Conservation (phyloP, 2,888 invertebrate species). For the Chrysina gloriosa region DNA sequence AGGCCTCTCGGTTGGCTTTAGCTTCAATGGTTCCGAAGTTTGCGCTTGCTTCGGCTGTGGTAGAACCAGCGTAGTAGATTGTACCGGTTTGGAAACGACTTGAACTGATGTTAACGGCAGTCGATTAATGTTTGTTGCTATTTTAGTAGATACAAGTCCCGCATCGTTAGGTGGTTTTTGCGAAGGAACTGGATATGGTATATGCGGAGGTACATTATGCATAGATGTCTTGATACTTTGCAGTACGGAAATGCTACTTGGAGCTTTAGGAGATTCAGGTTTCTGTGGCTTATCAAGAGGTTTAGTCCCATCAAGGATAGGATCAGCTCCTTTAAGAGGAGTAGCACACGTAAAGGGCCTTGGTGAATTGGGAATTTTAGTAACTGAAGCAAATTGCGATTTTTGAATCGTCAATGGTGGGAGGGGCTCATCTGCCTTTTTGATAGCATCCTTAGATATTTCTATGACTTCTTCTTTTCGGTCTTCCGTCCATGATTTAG, state of each 20-base stretch:
- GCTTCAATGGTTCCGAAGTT: conserved; percentile 57
- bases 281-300: conserved; percentile 13
- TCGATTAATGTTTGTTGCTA: conserved; percentile 51
- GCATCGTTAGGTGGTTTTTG: conserved; percentile 22
- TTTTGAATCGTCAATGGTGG: conserved; percentile 32
- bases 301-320: conserved; percentile 11
- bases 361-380: conserved; percentile 25
- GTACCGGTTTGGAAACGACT: conserved; percentile 70
- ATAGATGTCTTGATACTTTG: conserved; percentile 18
- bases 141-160: conserved; percentile 23
- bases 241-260: conserved; percentile 23
- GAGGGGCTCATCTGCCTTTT: conserved; percentile 22
- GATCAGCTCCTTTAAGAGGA: conserved; percentile 34
- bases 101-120: conserved; percentile 70
- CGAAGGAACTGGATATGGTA: conserved; percentile 35
- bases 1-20: conserved; percentile 54
- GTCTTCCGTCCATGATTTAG: conserved; percentile 42
- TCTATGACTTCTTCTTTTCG: conserved; percentile 21
- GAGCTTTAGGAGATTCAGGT: conserved; percentile 5
- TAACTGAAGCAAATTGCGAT: conserved; percentile 20
- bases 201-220: conserved; percentile 38
- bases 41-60: conserved; percentile 62
- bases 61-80: conserved; percentile 64
- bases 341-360: conserved; percentile 37
- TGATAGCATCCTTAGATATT: background rate